Evolutionary conservation across 2,113 vertebrate species (phyloP).

Genomic region (Cebidichthys violaceus): DNA sequence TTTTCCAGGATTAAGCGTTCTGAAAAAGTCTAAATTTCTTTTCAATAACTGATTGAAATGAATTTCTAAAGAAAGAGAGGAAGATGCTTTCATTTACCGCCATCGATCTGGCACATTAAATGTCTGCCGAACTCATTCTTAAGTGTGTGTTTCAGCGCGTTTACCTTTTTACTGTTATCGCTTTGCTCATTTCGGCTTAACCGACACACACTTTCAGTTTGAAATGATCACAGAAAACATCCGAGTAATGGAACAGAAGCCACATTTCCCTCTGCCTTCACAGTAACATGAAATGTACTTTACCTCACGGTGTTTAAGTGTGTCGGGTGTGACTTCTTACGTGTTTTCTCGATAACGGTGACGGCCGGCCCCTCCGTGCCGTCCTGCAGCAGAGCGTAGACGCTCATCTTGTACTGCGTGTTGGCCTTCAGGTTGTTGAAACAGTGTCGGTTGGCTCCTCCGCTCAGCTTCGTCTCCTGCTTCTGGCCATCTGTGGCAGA

Average conservation of each 20-base stretch:
- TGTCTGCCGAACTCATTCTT: background rate
- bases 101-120: background rate
- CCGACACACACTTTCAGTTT: too few relatives aligned
- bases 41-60: background rate
- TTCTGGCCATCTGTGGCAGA: conserved; percentile 86
- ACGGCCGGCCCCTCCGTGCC: conserved; percentile 88
- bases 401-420: conserved; percentile 90
- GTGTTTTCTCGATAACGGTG: conserved; percentile 85
- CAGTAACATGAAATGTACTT: too few relatives aligned
- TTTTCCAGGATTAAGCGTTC: background rate
- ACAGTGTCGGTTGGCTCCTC: conserved; percentile 88
- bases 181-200: too few relatives aligned
- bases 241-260: too few relatives aligned
- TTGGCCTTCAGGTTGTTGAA: conserved; percentile 90
- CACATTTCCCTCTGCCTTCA: too few relatives aligned
- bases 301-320: too few relatives aligned
- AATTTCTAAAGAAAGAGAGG: background rate
- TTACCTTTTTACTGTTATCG: background rate
- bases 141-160: background rate
- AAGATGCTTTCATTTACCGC: background rate
- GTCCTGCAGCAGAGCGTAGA: conserved; percentile 90
- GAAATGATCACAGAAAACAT: too few relatives aligned
- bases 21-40: background rate
- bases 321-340: conserved; percentile 78
- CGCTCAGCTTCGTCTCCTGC: conserved; percentile 87